Evolutionary conservation across 2,888 invertebrate genomes (phyloP).

Genomic region (Dioctria rufipes): DNA sequence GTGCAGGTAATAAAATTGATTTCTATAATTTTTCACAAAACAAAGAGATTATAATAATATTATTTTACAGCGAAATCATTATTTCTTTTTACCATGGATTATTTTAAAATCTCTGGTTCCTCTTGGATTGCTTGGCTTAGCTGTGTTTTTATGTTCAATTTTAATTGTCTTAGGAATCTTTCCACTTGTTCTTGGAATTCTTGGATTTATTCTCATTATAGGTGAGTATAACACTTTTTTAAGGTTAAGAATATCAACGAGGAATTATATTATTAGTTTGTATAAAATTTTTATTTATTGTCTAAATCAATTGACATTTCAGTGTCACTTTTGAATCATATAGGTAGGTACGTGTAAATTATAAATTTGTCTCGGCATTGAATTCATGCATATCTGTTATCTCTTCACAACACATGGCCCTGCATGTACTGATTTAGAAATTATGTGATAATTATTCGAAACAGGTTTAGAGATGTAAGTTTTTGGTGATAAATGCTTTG

Average conservation of each 20-base stretch:
- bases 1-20: neutral
- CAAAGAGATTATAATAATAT: neutral
- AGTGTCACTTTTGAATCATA: no score
- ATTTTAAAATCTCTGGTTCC: constrained; percentile 4
- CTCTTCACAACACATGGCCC: no score
- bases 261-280: no score
- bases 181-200: constrained; percentile 23
- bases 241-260: neutral
- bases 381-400: no score
- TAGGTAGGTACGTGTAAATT: no score
- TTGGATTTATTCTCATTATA: constrained; percentile 10
- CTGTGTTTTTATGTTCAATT: neutral
- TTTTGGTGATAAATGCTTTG: no score
- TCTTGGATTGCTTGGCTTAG: constrained; percentile 1
- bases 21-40: neutral
- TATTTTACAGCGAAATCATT: constrained; percentile 32
- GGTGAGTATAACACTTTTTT: constrained; percentile 6
- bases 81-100: constrained; percentile 30
- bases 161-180: constrained; percentile 9
- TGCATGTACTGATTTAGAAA: no score
- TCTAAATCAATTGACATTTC: no score
- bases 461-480: no score
- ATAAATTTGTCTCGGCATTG: no score
- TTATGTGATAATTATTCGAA: no score
- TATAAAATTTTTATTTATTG: no score